Evolutionary conservation across 2,797 vertebrate species (phyloP), one percentile per base, ranked within the genome.

Genomic region (Phataginus tetradactyla): DNA sequence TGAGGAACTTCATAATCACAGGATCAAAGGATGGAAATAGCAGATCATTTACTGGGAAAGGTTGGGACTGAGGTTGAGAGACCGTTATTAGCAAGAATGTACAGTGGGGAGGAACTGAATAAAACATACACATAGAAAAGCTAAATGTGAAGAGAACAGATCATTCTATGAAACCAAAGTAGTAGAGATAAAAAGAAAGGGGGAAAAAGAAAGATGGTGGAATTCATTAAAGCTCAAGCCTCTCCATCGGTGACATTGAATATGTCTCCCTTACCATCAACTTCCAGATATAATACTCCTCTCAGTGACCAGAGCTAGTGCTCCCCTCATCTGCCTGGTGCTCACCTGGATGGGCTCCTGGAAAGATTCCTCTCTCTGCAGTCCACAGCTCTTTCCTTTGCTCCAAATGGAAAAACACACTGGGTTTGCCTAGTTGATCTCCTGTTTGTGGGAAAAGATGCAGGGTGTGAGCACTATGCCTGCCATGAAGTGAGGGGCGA

Each of bases 321-420:
- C 51, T 63, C 68, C 9, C 72, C 55, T 55, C 1, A 27, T 7
- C 64, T 29, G 23, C 13, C 20, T 13, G 42, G 32, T 34, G 34
- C 78, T 88, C 37, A 96, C 92, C 90, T 93, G 63, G n/a, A 29
- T 3, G 42, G 25, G 4, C 34, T 63, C n/a, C 72, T 61, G 27
- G 39, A 37, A 90, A 34, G 42, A 66, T 7, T 23, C 83, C 68
- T 84, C 63, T 85, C 25, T 71, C 45, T 0, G 37, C 37, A 39
- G 53, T 11, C 27, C 87, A 74, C 49, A 72, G 79, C 23, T 68
- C 87, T 68, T 88, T 79, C 89, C 66, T 96, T 93, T 61, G 92
- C 39, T 88, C 78, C 96, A 86, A 68, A 49, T 13, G 39, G 32
- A 55, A 72, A 84, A 81, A 39, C 0, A 0, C 29, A 4, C 18